Evolutionary conservation across 2,113 vertebrate species (phyloP).

Genomic region (Hippocampus zosterae): DNA sequence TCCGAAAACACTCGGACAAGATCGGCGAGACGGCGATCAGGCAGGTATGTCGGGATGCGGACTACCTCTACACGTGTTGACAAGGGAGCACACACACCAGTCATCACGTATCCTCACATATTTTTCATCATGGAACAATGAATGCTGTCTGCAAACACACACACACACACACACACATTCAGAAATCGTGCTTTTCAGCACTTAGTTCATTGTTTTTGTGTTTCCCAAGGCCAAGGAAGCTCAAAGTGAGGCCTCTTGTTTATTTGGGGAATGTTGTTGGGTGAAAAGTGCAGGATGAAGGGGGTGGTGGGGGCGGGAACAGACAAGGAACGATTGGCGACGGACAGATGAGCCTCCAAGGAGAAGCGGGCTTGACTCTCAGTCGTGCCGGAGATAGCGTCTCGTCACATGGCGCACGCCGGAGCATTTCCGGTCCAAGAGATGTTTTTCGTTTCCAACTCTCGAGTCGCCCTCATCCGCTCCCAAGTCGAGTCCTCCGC

Average conservation of each 20-base stretch:
- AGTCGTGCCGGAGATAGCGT: not conserved
- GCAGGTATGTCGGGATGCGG: constrained; percentile 70
- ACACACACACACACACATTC: not conserved
- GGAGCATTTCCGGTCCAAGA: not conserved
- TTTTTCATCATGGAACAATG: not conserved
- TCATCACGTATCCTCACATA: not conserved
- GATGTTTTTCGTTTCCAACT: not conserved
- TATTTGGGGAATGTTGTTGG: constrained; percentile 24
- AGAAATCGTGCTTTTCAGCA: constrained; percentile 32
- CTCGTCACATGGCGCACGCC: not conserved
- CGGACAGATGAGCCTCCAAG: constrained; percentile 10
- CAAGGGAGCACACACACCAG: not conserved
- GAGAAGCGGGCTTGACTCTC: not conserved
- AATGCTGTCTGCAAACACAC: not conserved
- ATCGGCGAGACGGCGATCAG: constrained; percentile 95
- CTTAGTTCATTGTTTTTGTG: constrained; percentile 46
- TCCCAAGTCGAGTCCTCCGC: not conserved
- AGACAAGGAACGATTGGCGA: constrained; percentile 11
- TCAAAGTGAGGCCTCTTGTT: constrained; percentile 40
- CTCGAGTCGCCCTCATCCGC: not conserved
- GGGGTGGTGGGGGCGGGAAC: constrained; percentile 5
- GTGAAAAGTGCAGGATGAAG: constrained; percentile 15
- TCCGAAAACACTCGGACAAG: constrained; percentile 95
- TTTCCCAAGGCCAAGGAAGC: constrained; percentile 39
- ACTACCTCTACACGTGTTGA: not conserved